Conservation (phyloP, 2,888 invertebrate species). For the Amorpha juglandis region DNA sequence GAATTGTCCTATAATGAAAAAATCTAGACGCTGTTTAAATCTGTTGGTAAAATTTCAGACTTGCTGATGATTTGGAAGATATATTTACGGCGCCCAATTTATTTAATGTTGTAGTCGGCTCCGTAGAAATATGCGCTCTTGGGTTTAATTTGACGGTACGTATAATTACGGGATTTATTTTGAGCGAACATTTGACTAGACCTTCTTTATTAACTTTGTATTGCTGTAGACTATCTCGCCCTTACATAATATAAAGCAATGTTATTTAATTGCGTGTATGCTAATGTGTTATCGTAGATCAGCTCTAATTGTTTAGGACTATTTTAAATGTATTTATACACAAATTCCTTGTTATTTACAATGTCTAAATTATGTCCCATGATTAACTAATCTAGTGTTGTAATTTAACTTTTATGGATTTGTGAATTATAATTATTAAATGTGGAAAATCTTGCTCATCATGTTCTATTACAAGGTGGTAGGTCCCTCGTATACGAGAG, state of each 20-base stretch:
- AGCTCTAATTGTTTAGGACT: background rate
- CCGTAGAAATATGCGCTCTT: constrained; percentile 71
- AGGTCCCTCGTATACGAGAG: too few species aligned
- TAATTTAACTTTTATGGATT: too few species aligned
- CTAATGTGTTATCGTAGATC: background rate
- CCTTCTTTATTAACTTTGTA: background rate
- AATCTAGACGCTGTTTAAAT: too few species aligned
- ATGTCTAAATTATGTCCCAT: too few species aligned
- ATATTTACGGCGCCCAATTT: constrained; percentile 69
- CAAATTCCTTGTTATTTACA: too few species aligned
- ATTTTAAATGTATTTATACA: background rate
- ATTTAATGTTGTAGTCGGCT: constrained; percentile 69
- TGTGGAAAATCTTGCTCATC: too few species aligned
- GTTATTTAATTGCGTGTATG: background rate
- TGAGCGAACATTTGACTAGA: background rate
- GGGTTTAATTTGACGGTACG: constrained; percentile 73
- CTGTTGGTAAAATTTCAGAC: constrained; percentile 51
- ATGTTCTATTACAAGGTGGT: too few species aligned
- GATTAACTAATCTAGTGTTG: too few species aligned
- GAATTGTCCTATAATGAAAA: too few species aligned
- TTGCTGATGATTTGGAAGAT: constrained; percentile 67
- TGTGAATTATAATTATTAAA: too few species aligned
- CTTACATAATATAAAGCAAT: background rate
- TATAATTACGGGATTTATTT: constrained; percentile 4
- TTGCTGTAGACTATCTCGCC: background rate